Base-by-base conservation (phyloP, 2,797 vertebrate genomes). In the Pogonophryne albipinna region DNA sequence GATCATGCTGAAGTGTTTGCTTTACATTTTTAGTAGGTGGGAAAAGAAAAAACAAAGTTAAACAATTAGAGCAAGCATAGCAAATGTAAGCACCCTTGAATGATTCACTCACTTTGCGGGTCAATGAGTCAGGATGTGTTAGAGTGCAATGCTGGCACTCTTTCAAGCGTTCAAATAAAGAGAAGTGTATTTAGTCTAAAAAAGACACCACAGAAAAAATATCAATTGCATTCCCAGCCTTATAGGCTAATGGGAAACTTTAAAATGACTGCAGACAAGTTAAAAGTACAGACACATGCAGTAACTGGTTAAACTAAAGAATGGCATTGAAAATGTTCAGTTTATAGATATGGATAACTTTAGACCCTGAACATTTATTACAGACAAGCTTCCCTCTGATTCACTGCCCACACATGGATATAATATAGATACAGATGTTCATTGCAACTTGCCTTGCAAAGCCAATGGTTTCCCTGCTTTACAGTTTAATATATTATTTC, bases 101-200 rank as follows among this genome's bases (percentile, higher is more conserved):
- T 64, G 66, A 46, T 58, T 66, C 42, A 74, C 15, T 74, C 31
- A 66, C 51, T 45, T 10, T 7, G 6, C 2, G 0, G 49, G 68
- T 82, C 51, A 69, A 4, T 55, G 61, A 66, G 65, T 70, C 65
- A 66, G 44, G 12, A 45, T 45, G 47, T 58, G 41, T 63, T 50
- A 67, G 56, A 49, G 20, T 44, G 23, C 10, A 23, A 14, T 31
- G n/a, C 11, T 63, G 70, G 20, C 66, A 65, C 6, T 13, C 31
- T 69, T n/a, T 66, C 50, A 56, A 60, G 16, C 23, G 16, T 23
- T 19, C 15, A 17, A 38, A 4, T 46, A 9, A 55, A 46, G 50
- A 61, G 12, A 55, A 66, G 56, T 46, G 7, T 19, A 13, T 66
- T 78, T 53, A 52, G 20, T 23, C 19, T 46, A 34, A 14, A 57